Evolutionary conservation across 1,140 invertebrate genomes (phyloP), one percentile per base, ranked within the genome.

Genomic region (Drosophila pruinosa): DNA sequence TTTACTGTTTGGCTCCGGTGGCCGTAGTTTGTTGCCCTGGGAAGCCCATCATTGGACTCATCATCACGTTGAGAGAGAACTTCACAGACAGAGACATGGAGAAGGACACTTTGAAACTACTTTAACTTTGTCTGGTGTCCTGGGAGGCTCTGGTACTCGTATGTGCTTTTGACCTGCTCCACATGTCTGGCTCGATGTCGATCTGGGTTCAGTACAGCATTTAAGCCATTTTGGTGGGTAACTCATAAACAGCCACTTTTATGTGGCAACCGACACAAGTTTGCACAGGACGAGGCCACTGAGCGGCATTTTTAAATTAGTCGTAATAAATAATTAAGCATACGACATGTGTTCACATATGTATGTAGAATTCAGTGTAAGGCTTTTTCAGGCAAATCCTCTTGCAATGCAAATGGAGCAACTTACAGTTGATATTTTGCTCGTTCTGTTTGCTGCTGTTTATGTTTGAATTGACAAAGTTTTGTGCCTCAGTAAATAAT

Each of bases 271-370:
- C 15, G 50, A 31, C 6, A 34, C 41, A 71, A 63, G 53, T 71
- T 59, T 64, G 24, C 19, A 24, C 45, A 36, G 43, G 26, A 43
- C 22, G 36, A 15, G 36, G 45, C 19, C 8, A 21, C 19, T 58
- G 50, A 63, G 75, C 74, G 43, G 43, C 43, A 26, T 86, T 86
- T 86, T 88, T 79, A 86, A 86, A 86, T 85, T 86, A 85, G 80
- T 86, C 81, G 61, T 86, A 71, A 81, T 86, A 81, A 86, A 85
- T 85, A 85, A 85, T 86, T 85, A 85, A 86, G 72, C 69, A 77
- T 86, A 85, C 85, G 72, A 70, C 73, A 85, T 85, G 75, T 43
- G 69, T 74, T 43, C 69, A 15, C 26, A 17, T 21, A 26, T 43
- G 15, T 21, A 26, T 43, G 36, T 41, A 5, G 39, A n/a, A 4